A percentile compares a stretch with the other conserved stretches of the same genome.
phyloP scores from a whole-genome alignment of 2,888 invertebrate genomes.

The Lasioglossum marginatum region DNA sequence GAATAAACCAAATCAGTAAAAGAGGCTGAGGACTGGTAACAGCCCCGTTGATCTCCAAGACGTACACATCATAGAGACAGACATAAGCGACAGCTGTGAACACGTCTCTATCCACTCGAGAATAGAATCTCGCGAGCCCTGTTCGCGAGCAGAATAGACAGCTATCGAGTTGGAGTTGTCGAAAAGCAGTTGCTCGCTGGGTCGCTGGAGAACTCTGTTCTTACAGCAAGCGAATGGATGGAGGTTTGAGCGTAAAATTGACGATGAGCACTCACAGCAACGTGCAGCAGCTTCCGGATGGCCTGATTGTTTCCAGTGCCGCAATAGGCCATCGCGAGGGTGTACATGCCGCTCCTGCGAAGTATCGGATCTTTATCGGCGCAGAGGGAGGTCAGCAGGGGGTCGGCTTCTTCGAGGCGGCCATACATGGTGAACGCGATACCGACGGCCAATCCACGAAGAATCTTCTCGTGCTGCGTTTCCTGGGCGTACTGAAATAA shows the following conservation, averaged over 20 bases:
- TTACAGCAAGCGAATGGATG: background rate
- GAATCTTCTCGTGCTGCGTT: slow-evolving; percentile 99
- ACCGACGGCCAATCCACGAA: slow-evolving; percentile 98
- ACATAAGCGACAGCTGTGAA: background rate
- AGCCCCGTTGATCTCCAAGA: background rate
- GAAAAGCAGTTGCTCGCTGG: background rate
- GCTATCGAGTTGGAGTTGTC: background rate
- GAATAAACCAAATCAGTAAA: too few species aligned
- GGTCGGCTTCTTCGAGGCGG: slow-evolving; percentile 97
- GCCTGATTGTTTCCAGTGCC: slow-evolving; percentile 99
- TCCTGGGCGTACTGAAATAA: slow-evolving; percentile 93
- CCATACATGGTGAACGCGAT: slow-evolving; percentile 99
- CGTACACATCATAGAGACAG: background rate
- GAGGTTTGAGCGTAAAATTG: background rate
- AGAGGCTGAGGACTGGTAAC: background rate
- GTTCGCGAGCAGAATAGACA: slow-evolving; percentile 1
- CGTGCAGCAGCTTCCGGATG: slow-evolving; percentile 96
- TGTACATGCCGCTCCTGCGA: slow-evolving; percentile 98
- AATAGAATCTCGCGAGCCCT: background rate
- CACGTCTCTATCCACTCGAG: background rate
- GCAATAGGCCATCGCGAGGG: slow-evolving; percentile 98
- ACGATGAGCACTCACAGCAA: slow-evolving; percentile 90
- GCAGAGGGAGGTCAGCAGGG: slow-evolving; percentile 94
- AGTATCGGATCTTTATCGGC: slow-evolving; percentile 98
- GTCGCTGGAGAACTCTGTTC: background rate